Evolutionary conservation across 2,888 invertebrate species (phyloP), one percentile per base, ranked within the genome.

Genomic region (Diaprepes abbreviatus): DNA sequence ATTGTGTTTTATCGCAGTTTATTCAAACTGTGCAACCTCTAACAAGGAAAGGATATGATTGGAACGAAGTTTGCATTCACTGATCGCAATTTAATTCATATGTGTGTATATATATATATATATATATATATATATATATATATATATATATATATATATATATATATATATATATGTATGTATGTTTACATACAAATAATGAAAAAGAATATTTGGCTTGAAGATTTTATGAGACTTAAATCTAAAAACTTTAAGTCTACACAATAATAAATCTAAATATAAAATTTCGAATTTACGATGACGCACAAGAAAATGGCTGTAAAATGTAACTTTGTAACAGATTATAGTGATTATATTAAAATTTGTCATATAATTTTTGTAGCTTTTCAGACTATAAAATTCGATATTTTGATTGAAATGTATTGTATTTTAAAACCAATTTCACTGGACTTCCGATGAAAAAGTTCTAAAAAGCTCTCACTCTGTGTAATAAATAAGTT

Each of bases 211-310:
- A 21, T 14, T 10, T 50, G 9, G 16, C 28, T 7, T 40, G 38
- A 14, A 17, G n/a, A 9, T 40, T 55, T 55, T 64, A 64, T 28
- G 33, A 19, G 35, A 38, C 59, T 59, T 58, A 52, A 59, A 35
- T 36, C 36, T 19, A 45, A 48, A 66, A 35, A 40, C 24, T 66
- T 57, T 58, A 48, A 28, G 24, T 19, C 21, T 35, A 14, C 35
- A 17, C 48, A 3, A 19, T 36, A 55, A 63, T 68, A 68, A 68
- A 63, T 68, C 57, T 50, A 48, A 68, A 68, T 62, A 68, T 63
- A 68, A 63, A 67, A 17, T 14, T 66, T 66, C 36, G 50, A 31
- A 43, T 16, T 48, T 33, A 66, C 43, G 31, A 60, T 43, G 21
- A 21, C 58, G 1, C 38, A 54, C 14, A n/a, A 35, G 33, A 17